A percentile compares a stretch with the other conserved stretches of the same genome.
Evolutionary conservation across 2,888 invertebrate genomes (phyloP).

Genomic region (Habroteleia sp.): DNA sequence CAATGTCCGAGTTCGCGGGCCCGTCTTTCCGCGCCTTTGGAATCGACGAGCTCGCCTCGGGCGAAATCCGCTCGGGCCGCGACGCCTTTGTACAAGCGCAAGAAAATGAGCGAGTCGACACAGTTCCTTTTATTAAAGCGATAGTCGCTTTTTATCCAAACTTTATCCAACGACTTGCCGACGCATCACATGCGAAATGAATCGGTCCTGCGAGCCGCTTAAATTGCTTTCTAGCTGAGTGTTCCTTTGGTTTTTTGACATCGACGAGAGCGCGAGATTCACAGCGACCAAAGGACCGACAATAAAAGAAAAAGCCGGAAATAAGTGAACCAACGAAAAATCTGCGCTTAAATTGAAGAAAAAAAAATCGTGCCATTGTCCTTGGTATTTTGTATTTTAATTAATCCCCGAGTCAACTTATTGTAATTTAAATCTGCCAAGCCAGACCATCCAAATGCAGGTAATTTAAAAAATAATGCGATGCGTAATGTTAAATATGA

Average conservation of each 20-base stretch:
- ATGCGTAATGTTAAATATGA: no score
- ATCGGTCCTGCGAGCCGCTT: slow-evolving; percentile 29
- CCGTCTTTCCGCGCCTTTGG: slow-evolving; percentile 40
- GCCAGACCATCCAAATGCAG: no score
- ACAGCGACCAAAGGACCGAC: no score
- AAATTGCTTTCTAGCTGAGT: slow-evolving; percentile 35
- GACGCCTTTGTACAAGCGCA: slow-evolving; percentile 32
- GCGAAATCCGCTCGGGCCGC: neutral
- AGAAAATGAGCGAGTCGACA: slow-evolving; percentile 34
- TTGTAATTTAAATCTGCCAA: no score
- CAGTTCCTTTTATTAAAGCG: slow-evolving; percentile 52
- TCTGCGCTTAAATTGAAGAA: no score
- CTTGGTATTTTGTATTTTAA: no score
- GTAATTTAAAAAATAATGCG: no score
- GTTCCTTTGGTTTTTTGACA: slow-evolving; percentile 4
- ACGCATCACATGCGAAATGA: slow-evolving; percentile 46
- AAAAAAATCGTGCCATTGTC: no score
- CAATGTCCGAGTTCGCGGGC: slow-evolving; percentile 38
- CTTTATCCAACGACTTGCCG: slow-evolving; percentile 39
- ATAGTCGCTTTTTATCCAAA: slow-evolving; percentile 46
- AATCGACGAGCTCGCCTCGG: slow-evolving; percentile 3
- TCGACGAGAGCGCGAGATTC: no score
- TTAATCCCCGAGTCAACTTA: no score
- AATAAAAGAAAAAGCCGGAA: no score
- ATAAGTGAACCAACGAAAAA: no score